Base-by-base conservation (phyloP, 2,888 invertebrate species). In the Ornithoptera priamus region DNA sequence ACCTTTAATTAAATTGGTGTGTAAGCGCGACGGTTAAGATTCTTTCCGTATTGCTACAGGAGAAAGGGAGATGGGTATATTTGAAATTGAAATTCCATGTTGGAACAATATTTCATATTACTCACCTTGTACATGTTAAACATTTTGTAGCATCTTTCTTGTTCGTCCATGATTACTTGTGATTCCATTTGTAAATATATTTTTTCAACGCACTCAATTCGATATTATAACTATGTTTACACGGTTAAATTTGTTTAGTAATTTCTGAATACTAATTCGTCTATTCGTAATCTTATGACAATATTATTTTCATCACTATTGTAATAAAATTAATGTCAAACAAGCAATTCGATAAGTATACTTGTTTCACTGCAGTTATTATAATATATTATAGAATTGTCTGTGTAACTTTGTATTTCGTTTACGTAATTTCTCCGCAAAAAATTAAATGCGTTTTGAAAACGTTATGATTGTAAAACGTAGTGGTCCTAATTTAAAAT, bases 71-170 rank as follows among this genome's bases (percentile, higher is more conserved):
- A 70, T 30, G 53, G 70, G 59, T 58, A 60, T 63, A 67, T 67
- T 67, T 63, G 36, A 65, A 66, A 70, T 70, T 66, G 66, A 67
- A 70, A 67, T 70, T 67, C 66, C 70, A 63, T 66, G 59, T 56
- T 62, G 66, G 59, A 67, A 67, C 57, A 62, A 71, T 65, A 71
- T 68, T 68, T 68, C 65, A 36, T 65, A 67, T 68, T 68, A 74
- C 85, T 87, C 83, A 92, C 92, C 90, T 90, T 91, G 76, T 92
- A 91, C 88, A 91, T 87, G 73, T 80, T 85, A 77, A 89, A 92
- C 74, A 88, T 81, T 80, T 90, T 92, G 81, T 91, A 92, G 68
- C 84, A 82, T 80, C 88, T 85, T 72, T 88, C 90, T 74, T 87
- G 89, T 73, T 87, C 87, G 72, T 86, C 87, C 75, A 85, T 77